A percentile compares a stretch with the other conserved stretches of the same genome.
These are phyloP conservation scores for Zalophus californianus DNA, from an alignment of 2,797 vertebrate genomes.

Conservation along the genomic window DNA sequence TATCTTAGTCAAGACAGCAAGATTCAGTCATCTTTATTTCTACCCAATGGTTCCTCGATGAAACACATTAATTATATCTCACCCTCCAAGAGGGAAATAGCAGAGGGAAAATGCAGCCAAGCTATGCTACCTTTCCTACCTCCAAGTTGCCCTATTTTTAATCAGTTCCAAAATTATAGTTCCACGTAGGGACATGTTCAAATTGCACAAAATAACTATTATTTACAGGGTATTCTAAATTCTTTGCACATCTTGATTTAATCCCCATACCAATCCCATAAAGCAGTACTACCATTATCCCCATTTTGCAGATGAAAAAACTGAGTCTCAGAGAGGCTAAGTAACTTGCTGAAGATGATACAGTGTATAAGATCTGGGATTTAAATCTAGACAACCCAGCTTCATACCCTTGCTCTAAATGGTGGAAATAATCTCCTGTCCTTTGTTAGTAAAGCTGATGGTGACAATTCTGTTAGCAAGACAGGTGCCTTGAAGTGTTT, in stretches of 20 bases:
- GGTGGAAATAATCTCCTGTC: background rate
- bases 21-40: constrained; percentile 75
- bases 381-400: background rate
- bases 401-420: background rate
- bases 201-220: background rate
- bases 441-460: background rate
- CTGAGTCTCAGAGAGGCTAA: background rate
- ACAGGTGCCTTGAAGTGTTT: background rate
- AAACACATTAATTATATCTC: background rate
- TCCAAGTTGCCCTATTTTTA: constrained; percentile 24
- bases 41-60: constrained; percentile 16
- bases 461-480: background rate
- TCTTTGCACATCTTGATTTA: background rate
- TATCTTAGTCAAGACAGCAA: constrained; percentile 62
- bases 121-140: background rate
- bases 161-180: background rate
- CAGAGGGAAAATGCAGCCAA: background rate
- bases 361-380: background rate
- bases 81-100: constrained; percentile 31
- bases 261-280: background rate
- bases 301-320: background rate
- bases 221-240: background rate
- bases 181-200: background rate
- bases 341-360: background rate
- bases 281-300: background rate